Evolutionary conservation across 1,140 invertebrate species (phyloP), one percentile per base, ranked within the genome.

Genomic region (Habropoda laboriosa): DNA sequence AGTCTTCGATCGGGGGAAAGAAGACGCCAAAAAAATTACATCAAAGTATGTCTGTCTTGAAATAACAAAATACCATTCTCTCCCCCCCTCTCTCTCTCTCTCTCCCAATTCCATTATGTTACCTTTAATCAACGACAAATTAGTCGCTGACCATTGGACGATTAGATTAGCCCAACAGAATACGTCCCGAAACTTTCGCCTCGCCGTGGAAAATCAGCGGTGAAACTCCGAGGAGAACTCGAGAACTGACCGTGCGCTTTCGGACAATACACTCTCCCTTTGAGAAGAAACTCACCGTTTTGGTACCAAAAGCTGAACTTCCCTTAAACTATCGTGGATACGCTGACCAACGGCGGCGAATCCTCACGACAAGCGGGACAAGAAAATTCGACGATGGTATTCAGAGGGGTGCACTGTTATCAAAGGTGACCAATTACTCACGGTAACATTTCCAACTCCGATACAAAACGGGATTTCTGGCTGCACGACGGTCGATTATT

Each of bases 401-500:
- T 66, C 45, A 38, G 47, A 21, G 24, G 18, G 13, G 42, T n/a
- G n/a, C n/a, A 8, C n/a, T 16, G 18, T 35, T 35, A 53, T 38
- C 57, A 71, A 53, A 63, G 47, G 24, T 72, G 47, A 63, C 47
- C 68, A 70, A 79, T 73, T 64, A 73, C 35, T 8, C 16, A 18
- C 4, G 35, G 2, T 18, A n/a, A n/a, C n/a, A 12, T 6, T 30
- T 30, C 30, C 6, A 18, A 40, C 73, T 40, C 6, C 45, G 45
- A 61, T 30, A 8, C 40, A 12, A 21, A 0, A 7, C n/a, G 27
- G 42, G 21, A 76, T 45, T 18, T 27, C 47, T 3, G 1, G 24
- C 32, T 27, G 8, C 40, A n/a, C 60, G 53, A n/a, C 12, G 55
- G 45, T 35, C 64, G 71, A 67, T 71, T 72, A 80, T 80, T 83